Conservation (phyloP, 2,888 invertebrate genomes). For the Pantelozetes paolii region DNA sequence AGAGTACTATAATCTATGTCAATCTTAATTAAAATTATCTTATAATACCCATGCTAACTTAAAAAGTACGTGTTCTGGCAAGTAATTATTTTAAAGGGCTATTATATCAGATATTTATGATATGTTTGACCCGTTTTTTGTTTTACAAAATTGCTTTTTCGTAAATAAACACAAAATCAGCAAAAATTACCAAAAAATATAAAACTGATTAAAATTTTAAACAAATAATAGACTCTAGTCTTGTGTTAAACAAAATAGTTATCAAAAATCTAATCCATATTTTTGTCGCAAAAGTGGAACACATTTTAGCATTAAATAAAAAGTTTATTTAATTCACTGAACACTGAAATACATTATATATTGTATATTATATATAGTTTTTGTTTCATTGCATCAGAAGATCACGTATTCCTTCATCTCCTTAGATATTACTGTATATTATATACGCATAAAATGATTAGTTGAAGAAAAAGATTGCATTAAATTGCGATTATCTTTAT, state of each 20-base stretch:
- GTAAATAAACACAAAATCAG: too few relatives aligned
- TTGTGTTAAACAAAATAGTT: conserved; percentile 2
- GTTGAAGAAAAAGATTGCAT: neutral
- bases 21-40: too few relatives aligned
- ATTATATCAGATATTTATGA: too few relatives aligned
- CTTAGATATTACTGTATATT: neutral
- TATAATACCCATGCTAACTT: too few relatives aligned
- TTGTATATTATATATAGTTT: neutral
- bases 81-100: too few relatives aligned
- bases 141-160: too few relatives aligned
- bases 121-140: too few relatives aligned
- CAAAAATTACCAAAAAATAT: too few relatives aligned
- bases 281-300: conserved; percentile 8
- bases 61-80: too few relatives aligned
- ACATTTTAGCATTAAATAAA: neutral
- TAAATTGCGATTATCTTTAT: neutral
- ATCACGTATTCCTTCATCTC: neutral
- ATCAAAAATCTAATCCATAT: neutral
- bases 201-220: neutral
- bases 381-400: conserved; percentile 3
- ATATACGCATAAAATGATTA: neutral
- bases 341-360: neutral
- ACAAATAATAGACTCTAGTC: neutral
- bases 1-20: too few relatives aligned
- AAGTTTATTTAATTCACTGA: neutral